Conservation (phyloP, 2,888 invertebrate genomes). For the Ditula angustiorana region DNA sequence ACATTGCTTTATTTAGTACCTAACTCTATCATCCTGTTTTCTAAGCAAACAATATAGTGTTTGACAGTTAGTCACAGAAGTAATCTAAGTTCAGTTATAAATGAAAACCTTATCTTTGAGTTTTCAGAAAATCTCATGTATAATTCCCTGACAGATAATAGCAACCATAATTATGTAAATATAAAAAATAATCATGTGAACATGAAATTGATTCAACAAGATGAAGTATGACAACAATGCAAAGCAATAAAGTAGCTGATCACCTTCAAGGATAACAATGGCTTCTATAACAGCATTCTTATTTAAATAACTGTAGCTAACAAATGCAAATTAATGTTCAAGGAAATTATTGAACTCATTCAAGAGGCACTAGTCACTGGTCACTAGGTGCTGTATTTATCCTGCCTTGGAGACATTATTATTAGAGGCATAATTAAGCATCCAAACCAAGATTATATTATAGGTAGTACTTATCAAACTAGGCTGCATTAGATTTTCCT, state of each 20-base stretch:
- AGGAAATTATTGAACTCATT: constrained; percentile 61
- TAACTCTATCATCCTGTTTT: background rate
- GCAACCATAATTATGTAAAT: constrained; percentile 8
- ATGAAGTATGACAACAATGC: constrained; percentile 28
- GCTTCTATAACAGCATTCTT: constrained; percentile 55
- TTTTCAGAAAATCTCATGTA: constrained; percentile 4
- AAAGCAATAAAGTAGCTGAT: constrained; percentile 43
- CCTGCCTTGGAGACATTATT: background rate
- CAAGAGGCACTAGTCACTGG: constrained; percentile 20
- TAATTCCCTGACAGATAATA: background rate
- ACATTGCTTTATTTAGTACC: background rate
- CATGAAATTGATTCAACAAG: constrained; percentile 21
- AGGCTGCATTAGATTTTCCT: constrained; percentile 72
- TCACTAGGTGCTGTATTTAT: constrained; percentile 46
- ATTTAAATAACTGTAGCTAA: constrained; percentile 65
- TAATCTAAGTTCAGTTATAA: constrained; percentile 21
- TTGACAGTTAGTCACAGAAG: background rate
- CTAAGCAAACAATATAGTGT: background rate
- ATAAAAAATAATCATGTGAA: constrained; percentile 32
- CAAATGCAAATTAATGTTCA: constrained; percentile 74
- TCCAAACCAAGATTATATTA: constrained; percentile 54
- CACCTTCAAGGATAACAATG: constrained; percentile 55
- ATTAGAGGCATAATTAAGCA: constrained; percentile 43
- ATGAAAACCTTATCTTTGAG: constrained; percentile 24
- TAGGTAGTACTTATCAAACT: constrained; percentile 64